Evolutionary conservation across 2,888 invertebrate species (phyloP).

Genomic region (Trichopria drosophilae): DNA sequence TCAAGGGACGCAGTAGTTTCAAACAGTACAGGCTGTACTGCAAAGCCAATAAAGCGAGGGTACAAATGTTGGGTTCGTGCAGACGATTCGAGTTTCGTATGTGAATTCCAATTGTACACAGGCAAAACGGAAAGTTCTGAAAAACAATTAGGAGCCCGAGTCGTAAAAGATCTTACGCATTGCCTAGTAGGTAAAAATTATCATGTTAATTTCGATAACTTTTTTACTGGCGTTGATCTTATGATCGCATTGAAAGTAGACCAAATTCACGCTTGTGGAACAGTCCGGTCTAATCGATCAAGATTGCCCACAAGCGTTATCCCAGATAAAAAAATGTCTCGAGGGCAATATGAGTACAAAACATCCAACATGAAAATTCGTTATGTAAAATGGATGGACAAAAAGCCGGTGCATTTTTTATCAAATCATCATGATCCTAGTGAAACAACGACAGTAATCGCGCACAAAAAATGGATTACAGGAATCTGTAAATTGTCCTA

Average conservation of each 20-base stretch:
- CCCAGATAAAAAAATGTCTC: conserved; percentile 36
- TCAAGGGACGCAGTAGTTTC: conserved; percentile 6
- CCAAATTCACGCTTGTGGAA: no score
- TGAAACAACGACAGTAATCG: no score
- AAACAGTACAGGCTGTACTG: conserved; percentile 13
- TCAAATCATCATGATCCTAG: no score
- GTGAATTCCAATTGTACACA: no score
- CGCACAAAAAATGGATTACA: conserved; percentile 32
- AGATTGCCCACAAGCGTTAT: conserved; percentile 38
- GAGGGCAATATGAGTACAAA: conserved; percentile 35
- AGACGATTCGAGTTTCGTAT: not conserved
- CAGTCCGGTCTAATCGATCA: conserved; percentile 38
- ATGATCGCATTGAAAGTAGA: no score
- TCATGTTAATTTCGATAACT: no score
- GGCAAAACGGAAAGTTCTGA: no score
- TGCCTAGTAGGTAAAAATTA: conserved; percentile 33
- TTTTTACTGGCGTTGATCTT: no score
- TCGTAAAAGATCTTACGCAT: no score
- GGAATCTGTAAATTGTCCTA: conserved; percentile 35
- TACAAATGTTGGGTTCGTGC: conserved; percentile 1
- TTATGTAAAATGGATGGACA: conserved; percentile 44
- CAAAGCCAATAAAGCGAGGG: no score
- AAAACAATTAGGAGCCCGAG: no score
- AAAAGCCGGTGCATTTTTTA: no score
- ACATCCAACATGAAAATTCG: conserved; percentile 34